Base-by-base conservation (phyloP, 2,888 invertebrate genomes). In the Dascillus cervinus region DNA sequence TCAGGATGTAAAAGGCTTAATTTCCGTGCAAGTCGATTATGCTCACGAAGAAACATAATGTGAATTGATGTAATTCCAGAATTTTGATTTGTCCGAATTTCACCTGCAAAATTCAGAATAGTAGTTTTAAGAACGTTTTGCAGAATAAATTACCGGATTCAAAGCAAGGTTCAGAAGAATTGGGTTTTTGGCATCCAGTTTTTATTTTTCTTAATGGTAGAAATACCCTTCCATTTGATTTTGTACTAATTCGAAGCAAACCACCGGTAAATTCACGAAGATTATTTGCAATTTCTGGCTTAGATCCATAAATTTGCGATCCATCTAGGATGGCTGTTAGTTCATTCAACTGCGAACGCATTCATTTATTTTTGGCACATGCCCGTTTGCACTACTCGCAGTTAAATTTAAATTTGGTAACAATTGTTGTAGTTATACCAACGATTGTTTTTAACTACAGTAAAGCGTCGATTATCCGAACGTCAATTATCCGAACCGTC, bases 1-100 rank as follows among this genome's bases (percentile, higher is more conserved):
- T 69, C 68, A 0, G 81, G 79, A 65, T 88, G 86, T 3, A 83
- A 46, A 2, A 60, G 50, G 0, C 66, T 47, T 11, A 86, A 55
- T 0, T 65, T 64, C 4, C 62, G 60, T 1, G 82, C 82, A 1
- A 85, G 53, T 1, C 82, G 72, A 58, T 85, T 86, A 58, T 85
- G 85, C 47, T 84, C 83, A 11, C 84, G 69, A 2, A 79, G 72
- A 52, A 79, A 73, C 4, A 83, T 52, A 3, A 75, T 73, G 41
- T 85, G 83, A 1, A 83, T 54, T 0, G 75, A 68, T 1, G 80
- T 76, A 22, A 84, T 62, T 0, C 80, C 77, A 3, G 82, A 74
- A 26, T 80, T 73, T 54, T 82, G 82, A 62, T 83, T 83, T 3
- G 73, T 76, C 29, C 82, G 75, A 9, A 67, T 66, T 51, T 83